Evolutionary conservation across 2,113 vertebrate species (phyloP).

Genomic region (Rana temporaria): DNA sequence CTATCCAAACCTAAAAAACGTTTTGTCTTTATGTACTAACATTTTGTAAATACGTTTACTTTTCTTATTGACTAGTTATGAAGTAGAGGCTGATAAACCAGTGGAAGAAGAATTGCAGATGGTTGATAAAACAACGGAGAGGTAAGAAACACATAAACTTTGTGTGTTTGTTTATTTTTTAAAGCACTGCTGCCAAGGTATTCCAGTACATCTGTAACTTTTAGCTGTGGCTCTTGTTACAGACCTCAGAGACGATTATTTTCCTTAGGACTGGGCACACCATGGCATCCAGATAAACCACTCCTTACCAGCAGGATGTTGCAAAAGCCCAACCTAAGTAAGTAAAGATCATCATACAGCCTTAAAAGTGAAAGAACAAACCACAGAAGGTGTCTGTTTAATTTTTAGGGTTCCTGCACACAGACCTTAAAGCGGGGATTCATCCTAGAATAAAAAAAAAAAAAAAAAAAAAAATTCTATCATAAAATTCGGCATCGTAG

Average conservation of each 20-base stretch:
- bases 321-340: constrained; percentile 1
- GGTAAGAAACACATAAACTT: constrained; percentile 42
- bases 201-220: too few species aligned
- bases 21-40: too few species aligned
- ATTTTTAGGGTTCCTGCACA: too few species aligned
- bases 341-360: neutral
- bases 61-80: constrained; percentile 3
- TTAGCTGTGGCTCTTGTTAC: constrained; percentile 35
- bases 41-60: too few species aligned
- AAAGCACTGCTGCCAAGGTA: neutral
- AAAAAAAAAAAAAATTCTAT: too few species aligned
- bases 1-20: too few species aligned
- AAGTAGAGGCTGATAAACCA: neutral
- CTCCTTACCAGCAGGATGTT: too few species aligned
- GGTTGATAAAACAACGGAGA: fast-evolving
- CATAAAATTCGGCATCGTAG: too few species aligned
- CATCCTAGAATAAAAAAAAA: too few species aligned
- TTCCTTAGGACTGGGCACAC: constrained; percentile 51
- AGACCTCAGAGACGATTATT: constrained; percentile 70
- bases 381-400: too few species aligned
- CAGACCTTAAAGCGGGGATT: too few species aligned
- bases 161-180: constrained; percentile 25
- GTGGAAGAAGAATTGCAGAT: neutral
- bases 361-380: too few species aligned
- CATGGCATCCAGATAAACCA: constrained; percentile 63